Conservation (phyloP, 2,113 vertebrate species). For the Oceanodroma tethys region DNA sequence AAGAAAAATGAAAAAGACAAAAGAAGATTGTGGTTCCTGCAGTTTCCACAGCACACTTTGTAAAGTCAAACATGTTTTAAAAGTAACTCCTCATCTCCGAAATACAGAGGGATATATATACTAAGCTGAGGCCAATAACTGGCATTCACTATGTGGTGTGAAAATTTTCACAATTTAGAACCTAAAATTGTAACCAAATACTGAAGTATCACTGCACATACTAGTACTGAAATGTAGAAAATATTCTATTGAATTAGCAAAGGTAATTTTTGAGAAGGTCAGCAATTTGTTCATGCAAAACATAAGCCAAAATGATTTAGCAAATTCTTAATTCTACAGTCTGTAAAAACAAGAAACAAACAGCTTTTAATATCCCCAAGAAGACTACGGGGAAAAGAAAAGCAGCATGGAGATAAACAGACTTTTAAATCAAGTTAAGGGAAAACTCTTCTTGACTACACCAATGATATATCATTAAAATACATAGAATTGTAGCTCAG, state of each 20-base stretch:
- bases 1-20: not conserved
- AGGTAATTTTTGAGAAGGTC: not conserved
- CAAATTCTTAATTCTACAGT: not conserved
- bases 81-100: not conserved
- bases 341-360: not conserved
- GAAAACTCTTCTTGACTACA: not conserved
- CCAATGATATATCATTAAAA: not conserved
- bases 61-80: not conserved
- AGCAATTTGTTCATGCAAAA: not conserved
- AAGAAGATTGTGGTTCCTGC: not conserved
- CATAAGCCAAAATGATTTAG: not conserved
- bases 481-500: not conserved
- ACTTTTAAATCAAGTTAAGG: not conserved
- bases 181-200: not conserved
- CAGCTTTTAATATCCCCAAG: not conserved
- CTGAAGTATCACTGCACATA: not conserved
- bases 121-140: not conserved
- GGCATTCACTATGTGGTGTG: not conserved
- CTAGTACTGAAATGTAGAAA: not conserved
- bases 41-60: not conserved
- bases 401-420: not conserved
- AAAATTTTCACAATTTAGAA: not conserved
- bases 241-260: not conserved
- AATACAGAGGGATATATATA: not conserved
- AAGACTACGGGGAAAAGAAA: not conserved